A percentile compares a stretch with the other conserved stretches of the same genome.
Conservation (phyloP, 2,888 invertebrate genomes). For the Agelastica alni region DNA sequence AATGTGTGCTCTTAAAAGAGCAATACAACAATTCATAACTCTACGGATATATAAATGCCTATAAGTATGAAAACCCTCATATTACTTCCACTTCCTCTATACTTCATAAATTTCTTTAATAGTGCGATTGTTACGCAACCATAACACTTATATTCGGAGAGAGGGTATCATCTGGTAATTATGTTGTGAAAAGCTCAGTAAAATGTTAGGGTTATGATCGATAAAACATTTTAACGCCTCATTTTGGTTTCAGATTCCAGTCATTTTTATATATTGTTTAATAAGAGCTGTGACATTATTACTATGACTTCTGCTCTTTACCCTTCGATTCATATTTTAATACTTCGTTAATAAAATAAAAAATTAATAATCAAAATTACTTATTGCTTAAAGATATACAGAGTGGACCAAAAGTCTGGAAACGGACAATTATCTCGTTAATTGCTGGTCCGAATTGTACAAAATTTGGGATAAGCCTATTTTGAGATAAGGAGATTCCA, state of each 20-base stretch:
- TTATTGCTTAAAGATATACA: no score
- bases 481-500: no score
- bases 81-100: background rate
- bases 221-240: constrained; percentile 26
- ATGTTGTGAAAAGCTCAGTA: constrained; percentile 27
- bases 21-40: background rate
- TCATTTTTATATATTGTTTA: constrained; percentile 29
- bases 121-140: constrained; percentile 9
- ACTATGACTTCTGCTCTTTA: no score
- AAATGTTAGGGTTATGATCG: constrained; percentile 25
- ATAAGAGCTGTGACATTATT: constrained; percentile 8
- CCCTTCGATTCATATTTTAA: no score
- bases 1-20: no score
- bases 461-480: no score
- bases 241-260: constrained; percentile 20
- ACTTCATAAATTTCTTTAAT: constrained; percentile 20
- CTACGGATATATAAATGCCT: background rate
- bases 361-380: no score
- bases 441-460: no score
- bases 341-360: no score
- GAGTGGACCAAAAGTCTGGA: no score
- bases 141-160: constrained; percentile 13
- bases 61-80: background rate
- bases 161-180: constrained; percentile 26
- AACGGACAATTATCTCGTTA: no score